Evolutionary conservation across 2,888 invertebrate species (phyloP).

Genomic region (Cosmia pyralina): DNA sequence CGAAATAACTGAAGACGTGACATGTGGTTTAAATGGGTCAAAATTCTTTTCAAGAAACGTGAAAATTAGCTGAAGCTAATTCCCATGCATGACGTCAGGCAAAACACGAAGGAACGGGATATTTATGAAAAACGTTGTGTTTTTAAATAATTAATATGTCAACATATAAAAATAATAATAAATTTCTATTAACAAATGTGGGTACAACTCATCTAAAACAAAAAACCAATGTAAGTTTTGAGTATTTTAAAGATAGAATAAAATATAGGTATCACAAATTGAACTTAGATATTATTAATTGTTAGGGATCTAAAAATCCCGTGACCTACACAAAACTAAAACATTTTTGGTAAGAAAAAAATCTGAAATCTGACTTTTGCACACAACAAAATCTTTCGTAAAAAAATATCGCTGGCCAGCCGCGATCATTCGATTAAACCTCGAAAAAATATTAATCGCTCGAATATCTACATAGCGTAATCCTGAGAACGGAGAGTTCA

Average conservation of each 20-base stretch:
- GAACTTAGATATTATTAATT: background rate
- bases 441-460: conserved; percentile 81
- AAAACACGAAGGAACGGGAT: background rate
- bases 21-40: conserved; percentile 14
- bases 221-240: no score
- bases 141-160: no score
- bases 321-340: conserved; percentile 2
- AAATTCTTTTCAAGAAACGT: conserved; percentile 29
- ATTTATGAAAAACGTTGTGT: no score
- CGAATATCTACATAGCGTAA: conserved; percentile 84
- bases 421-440: conserved; percentile 76
- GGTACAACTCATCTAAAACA: no score
- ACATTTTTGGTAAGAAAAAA: background rate
- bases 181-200: no score
- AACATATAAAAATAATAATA: no score
- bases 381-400: conserved; percentile 37
- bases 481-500: conserved; percentile 88
- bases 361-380: conserved; percentile 15
- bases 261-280: no score
- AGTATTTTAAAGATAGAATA: no score
- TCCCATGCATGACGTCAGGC: conserved; percentile 22
- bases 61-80: conserved; percentile 14
- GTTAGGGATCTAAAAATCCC: background rate
- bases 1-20: conserved; percentile 21
- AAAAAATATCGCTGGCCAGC: conserved; percentile 42